phyloP scores from a whole-genome alignment of 2,888 invertebrate genomes.

The Cinara cedri region DNA sequence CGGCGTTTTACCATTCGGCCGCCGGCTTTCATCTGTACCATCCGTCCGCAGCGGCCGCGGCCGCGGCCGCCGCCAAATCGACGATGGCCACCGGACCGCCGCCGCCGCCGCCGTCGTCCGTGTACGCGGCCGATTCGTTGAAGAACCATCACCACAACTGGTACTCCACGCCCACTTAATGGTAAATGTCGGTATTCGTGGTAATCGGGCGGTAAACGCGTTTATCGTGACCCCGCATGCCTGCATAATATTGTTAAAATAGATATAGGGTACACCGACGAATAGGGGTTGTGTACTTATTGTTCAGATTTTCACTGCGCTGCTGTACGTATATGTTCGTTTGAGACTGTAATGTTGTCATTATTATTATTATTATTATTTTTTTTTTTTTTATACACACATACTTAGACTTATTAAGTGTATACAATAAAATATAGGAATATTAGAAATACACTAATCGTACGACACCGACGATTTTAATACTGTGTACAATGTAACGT shows the following conservation, averaged over 20 bases:
- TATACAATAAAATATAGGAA: too few relatives aligned
- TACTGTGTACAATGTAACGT: too few relatives aligned
- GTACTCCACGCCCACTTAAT: slow-evolving; percentile 80
- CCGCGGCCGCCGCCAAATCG: slow-evolving; percentile 72
- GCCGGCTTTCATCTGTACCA: slow-evolving; percentile 90
- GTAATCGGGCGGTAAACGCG: not conserved
- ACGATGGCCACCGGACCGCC: slow-evolving; percentile 62
- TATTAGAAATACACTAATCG: too few relatives aligned
- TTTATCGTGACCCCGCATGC: not conserved
- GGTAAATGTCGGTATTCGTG: too few relatives aligned
- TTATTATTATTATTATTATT: too few relatives aligned
- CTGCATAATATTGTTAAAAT: too few relatives aligned
- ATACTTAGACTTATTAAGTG: slow-evolving; percentile 20
- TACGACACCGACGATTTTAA: too few relatives aligned
- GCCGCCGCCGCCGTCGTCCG: slow-evolving; percentile 58
- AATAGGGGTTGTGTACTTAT: too few relatives aligned
- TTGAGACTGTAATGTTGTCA: slow-evolving; percentile 48
- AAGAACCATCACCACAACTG: slow-evolving; percentile 70
- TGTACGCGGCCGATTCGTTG: slow-evolving; percentile 62
- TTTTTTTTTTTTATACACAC: too few relatives aligned
- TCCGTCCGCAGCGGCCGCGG: slow-evolving; percentile 68
- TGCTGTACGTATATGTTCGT: slow-evolving; percentile 1
- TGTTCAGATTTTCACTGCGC: not conserved
- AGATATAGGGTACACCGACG: too few relatives aligned
- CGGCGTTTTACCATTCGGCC: slow-evolving; percentile 75